Base-by-base conservation (phyloP, 2,797 vertebrate species). In the Aeoliscus strigatus region DNA sequence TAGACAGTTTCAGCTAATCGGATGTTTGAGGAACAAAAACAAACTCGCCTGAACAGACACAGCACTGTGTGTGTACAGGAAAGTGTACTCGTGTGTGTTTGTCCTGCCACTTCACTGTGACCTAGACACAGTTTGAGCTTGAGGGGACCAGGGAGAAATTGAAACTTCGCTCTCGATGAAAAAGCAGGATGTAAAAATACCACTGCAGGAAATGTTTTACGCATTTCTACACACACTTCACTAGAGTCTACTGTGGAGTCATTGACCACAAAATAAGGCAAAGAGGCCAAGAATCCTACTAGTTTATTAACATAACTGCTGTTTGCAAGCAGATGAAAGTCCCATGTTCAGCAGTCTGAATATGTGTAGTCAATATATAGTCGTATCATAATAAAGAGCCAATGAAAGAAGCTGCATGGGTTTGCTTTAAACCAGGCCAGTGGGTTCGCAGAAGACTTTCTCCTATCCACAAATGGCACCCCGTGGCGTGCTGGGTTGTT, bases 21-120 rank as follows among this genome's bases (percentile, higher is more conserved):
- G 73, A 67, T 82, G 75, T 80, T 80, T 80, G 67, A 56, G 34
- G 70, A 81, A 75, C 54, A 71, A 57, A 75, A 70, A 69, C 58
- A 47, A 50, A 60, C 64, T 60, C 60, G 64, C 51, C 58, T 34
- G 8, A 58, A 43, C 52, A 41, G 55, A 23, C 53, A 14, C 28
- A 29, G 62, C n/a, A n/a, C n/a, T n/a, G n/a, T n/a, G n/a, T n/a
- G n/a, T n/a, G n/a, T n/a, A n/a, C n/a, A n/a, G n/a, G n/a, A n/a
- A n/a, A n/a, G n/a, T n/a, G n/a, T n/a, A n/a, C n/a, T n/a, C n/a
- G n/a, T n/a, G n/a, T 53, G 51, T 70, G 63, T 77, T 77, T 75
- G 31, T 68, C 48, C 53, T 79, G 66, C 57, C 75, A 72, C 71
- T 69, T 66, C 66, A 56, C 49, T 76, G 70, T 74, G 64, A 81